phyloP scores from a whole-genome alignment of 2,797 vertebrate genomes.

The Sciaenops ocellatus region DNA sequence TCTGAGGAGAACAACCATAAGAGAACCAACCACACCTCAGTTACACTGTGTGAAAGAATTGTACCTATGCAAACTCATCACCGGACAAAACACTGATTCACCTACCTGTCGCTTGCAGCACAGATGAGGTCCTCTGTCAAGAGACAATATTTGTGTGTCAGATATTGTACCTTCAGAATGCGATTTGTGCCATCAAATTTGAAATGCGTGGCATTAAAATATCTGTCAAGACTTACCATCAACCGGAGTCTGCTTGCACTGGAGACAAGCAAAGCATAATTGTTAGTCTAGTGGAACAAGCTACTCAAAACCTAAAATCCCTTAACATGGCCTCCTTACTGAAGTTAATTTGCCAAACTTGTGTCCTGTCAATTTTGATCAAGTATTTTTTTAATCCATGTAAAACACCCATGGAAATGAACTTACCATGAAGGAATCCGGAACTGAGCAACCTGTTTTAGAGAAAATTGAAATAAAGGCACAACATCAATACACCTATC shows the following conservation, averaged over 20 bases:
- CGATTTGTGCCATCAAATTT: too few species aligned
- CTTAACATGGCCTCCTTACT: too few species aligned
- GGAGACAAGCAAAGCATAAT: slow-evolving; percentile 30
- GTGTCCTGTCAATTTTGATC: background rate
- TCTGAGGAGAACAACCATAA: slow-evolving; percentile 26
- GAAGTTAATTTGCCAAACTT: background rate
- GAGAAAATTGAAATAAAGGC: background rate
- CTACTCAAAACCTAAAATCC: background rate
- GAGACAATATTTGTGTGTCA: too few species aligned
- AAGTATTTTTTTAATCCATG: too few species aligned
- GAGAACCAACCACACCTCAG: background rate
- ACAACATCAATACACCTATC: slow-evolving; percentile 7
- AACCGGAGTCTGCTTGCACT: slow-evolving; percentile 46
- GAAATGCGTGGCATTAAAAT: too few species aligned
- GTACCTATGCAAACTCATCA: background rate
- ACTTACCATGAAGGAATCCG: slow-evolving; percentile 46
- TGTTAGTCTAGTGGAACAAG: slow-evolving; percentile 19
- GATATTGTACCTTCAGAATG: too few species aligned
- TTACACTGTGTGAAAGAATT: background rate
- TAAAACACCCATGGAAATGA: background rate
- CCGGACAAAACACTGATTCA: background rate
- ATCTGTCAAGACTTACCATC: slow-evolving; percentile 44
- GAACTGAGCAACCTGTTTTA: slow-evolving; percentile 48
- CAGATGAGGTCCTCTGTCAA: too few species aligned
- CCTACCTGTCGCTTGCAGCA: too few species aligned